Base-by-base conservation (phyloP, 2,797 vertebrate species). In the Tenualosa thibaudeaui region DNA sequence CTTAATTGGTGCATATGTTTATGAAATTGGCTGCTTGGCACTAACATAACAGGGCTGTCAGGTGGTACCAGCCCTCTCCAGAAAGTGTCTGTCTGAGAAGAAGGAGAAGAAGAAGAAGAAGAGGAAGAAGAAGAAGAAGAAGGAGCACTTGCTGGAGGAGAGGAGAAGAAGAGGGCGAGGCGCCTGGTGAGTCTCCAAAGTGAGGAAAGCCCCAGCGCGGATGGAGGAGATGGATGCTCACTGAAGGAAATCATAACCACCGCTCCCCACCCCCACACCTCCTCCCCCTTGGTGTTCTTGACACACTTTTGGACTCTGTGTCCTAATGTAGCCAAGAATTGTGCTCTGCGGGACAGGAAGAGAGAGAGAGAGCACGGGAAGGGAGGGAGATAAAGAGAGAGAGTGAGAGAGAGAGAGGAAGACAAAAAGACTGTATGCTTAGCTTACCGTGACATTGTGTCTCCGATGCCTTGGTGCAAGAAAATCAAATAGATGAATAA, bases 1-100 rank as follows among this genome's bases (percentile, higher is more conserved):
- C 93, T 91, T 95, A 95, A 95, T 94, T 94, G 93, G 88, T 92
- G 92, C 91, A 93, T 93, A 92, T 94, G 92, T 93, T 95, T 93
- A 93, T 94, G 90, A 93, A 94, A 93, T 92, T 90, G 90, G 87
- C 91, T 93, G 90, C 91, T 90, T 93, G 89, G 81, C 87, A 90
- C 62, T 89, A 90, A 92, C 90, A 92, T 84, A 86, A 88, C 91
- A 78, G 91, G 87, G 84, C 90, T 91, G 87, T 92, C 91, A 94
- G 91, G 90, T 92, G 89, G 91, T 88, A 87, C 22, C 65, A 87
- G 86, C 84, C 85, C 86, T 86, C 86, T 91, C 88, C 46, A 82
- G 85, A 88, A 88, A 86, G 24, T 68, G 62, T 82, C 83, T 86
- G 62, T 19, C 53, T 85, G 86, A 89, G 15, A 81, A 86, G 82